Evolutionary conservation across 1,140 invertebrate genomes (phyloP).

Genomic region (Pogonomyrmex barbatus): DNA sequence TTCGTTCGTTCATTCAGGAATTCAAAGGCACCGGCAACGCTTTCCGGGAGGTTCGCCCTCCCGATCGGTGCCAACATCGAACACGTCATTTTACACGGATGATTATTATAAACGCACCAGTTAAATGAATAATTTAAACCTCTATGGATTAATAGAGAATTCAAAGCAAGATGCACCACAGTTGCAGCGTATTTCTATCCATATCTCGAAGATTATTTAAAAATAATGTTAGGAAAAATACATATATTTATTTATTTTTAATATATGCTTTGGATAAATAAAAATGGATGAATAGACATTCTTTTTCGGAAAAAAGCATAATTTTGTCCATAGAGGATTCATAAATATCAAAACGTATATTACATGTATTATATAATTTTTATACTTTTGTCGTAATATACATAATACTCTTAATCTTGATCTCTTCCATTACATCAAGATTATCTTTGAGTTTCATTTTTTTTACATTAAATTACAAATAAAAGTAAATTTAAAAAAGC

Average conservation of each 20-base stretch:
- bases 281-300: no score
- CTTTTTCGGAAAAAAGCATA: neutral
- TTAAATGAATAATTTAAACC: neutral
- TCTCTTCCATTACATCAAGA: neutral
- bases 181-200: neutral
- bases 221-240: neutral
- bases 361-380: neutral
- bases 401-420: neutral
- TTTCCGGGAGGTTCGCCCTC: constrained; percentile 69
- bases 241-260: neutral
- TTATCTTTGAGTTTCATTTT: neutral
- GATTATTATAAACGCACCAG: neutral
- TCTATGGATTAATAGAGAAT: neutral
- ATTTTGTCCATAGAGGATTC: constrained; percentile 8
- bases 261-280: neutral
- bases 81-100: constrained; percentile 47
- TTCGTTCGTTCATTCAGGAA: constrained; percentile 56
- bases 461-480: neutral
- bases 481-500: constrained; percentile 35
- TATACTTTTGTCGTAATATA: neutral
- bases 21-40: constrained; percentile 81
- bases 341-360: constrained; percentile 1
- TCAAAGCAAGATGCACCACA: neutral
- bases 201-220: neutral
- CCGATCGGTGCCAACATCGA: constrained; percentile 61